Evolutionary conservation across 2,113 vertebrate genomes (phyloP), one percentile per base, ranked within the genome.

Genomic region (Pundamilia nyererei): DNA sequence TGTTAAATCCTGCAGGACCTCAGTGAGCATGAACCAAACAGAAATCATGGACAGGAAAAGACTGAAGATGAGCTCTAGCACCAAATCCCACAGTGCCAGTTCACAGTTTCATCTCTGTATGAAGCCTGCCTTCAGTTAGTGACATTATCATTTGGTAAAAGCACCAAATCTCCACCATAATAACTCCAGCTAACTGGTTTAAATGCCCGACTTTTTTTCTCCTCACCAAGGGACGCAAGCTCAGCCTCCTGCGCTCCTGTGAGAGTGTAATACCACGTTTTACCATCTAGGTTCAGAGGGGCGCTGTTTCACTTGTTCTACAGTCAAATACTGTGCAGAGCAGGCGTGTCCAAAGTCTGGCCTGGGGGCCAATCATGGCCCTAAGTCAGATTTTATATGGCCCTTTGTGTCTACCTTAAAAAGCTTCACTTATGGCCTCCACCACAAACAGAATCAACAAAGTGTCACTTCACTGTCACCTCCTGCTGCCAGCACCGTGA

Each of bases 161-260:
- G 62, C 7, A 12, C 60, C 33, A 65, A 65, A 65, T 38, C 60
- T 38, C 31, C 33, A 65, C 19, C 60, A 65, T 13, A 65, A 65
- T 35, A n/a, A 40, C 33, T 40, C 19, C 60, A 65, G 33, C 10
- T 65, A 38, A 38, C 60, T 38, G 33, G 6, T 13, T 29, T 65
- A 38, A 65, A n/a, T 14, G 21, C 54, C 21, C 2, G 0, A 19
- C 29, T 45, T 15, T 45, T 26, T 72, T 72, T 72, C n/a, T 42
- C 65, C 38, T 42, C 38, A 15, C 19, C 0, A 9, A 0, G 1
- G n/a, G 19, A 68, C 0, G 5, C 65, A 0, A 42, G 21, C n/a
- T 70, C 3, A 9, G n/a, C 38, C 68, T 45, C 21, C 38, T 26
- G 68, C 2, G 3, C 33, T 17, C 38, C 12, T 42, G 38, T 15